Evolutionary conservation across 2,113 vertebrate species (phyloP).

Genomic region (Notarius quadriscutis): DNA sequence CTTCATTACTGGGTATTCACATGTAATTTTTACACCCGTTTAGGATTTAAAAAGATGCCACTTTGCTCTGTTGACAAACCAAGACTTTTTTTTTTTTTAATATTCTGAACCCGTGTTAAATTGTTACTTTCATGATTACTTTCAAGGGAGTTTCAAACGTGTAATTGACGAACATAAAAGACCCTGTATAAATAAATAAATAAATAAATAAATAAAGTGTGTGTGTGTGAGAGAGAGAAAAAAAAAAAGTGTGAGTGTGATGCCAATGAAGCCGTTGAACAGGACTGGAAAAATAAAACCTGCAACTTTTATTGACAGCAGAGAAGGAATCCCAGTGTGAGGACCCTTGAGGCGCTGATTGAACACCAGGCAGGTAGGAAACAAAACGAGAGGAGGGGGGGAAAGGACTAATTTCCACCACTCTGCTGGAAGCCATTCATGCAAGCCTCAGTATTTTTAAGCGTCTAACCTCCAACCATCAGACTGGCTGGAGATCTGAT

Average conservation of each 20-base stretch:
- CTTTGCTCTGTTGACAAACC: not conserved
- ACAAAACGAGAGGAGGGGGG: not conserved
- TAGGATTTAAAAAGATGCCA: not conserved
- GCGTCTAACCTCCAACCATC: constrained; percentile 39
- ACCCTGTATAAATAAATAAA: no score
- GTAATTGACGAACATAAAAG: not conserved
- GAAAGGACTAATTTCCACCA: constrained; percentile 26
- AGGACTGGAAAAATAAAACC: constrained; percentile 11
- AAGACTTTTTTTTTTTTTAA: not conserved
- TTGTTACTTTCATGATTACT: not conserved
- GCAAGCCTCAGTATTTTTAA: constrained; percentile 40
- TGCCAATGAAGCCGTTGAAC: not conserved
- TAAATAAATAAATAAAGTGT: not conserved
- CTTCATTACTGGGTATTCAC: not conserved
- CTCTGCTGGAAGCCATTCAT: constrained; percentile 40
- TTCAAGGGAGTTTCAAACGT: constrained; percentile 5
- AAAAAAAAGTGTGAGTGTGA: not conserved
- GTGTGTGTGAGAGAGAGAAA: no score
- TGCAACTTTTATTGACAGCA: constrained; percentile 7
- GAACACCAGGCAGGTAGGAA: constrained; percentile 15
- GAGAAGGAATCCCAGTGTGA: not conserved
- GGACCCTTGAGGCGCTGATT: constrained; percentile 35
- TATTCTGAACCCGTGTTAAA: not conserved
- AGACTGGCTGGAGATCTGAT: constrained; percentile 49
- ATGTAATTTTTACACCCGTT: not conserved